Conservation (phyloP, 2,888 invertebrate genomes). For the Litoditis marina region DNA sequence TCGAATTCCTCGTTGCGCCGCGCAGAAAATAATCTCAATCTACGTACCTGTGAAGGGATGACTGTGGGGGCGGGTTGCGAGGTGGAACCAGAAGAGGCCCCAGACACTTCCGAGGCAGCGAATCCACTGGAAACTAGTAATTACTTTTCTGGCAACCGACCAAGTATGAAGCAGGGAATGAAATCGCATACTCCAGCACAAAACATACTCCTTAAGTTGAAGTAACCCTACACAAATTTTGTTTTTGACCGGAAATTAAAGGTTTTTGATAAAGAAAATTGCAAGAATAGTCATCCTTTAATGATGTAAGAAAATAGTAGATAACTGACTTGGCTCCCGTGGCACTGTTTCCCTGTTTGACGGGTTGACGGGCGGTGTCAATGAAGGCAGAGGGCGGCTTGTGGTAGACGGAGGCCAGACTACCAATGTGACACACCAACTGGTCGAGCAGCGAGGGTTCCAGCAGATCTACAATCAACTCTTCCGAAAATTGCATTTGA, state of each 20-base stretch:
- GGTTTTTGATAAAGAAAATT: too few relatives aligned
- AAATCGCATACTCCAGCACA: too few relatives aligned
- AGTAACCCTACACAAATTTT: too few relatives aligned
- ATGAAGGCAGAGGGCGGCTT: constrained; percentile 98
- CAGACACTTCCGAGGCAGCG: constrained; percentile 12
- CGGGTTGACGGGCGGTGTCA: constrained; percentile 71
- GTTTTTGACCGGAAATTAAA: too few relatives aligned
- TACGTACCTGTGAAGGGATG: constrained; percentile 73
- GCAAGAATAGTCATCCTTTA: too few relatives aligned
- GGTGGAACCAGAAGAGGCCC: constrained; percentile 1
- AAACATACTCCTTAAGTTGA: too few relatives aligned
- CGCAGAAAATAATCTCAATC: too few relatives aligned
- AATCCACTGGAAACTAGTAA: constrained; percentile 23
- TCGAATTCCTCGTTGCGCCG: too few relatives aligned
- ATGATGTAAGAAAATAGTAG: too few relatives aligned
- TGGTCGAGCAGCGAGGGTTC: constrained; percentile 96
- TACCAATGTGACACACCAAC: constrained; percentile 92
- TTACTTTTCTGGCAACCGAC: neutral
- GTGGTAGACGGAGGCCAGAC: constrained; percentile 95
- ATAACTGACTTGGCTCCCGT: constrained; percentile 16
- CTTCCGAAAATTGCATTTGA: neutral
- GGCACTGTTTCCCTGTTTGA: constrained; percentile 32
- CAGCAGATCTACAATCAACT: constrained; percentile 74
- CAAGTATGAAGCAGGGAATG: too few relatives aligned
- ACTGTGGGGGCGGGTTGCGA: constrained; percentile 21